Conservation (phyloP, 2,888 invertebrate genomes). For the Acanthosoma haemorrhoidale region DNA sequence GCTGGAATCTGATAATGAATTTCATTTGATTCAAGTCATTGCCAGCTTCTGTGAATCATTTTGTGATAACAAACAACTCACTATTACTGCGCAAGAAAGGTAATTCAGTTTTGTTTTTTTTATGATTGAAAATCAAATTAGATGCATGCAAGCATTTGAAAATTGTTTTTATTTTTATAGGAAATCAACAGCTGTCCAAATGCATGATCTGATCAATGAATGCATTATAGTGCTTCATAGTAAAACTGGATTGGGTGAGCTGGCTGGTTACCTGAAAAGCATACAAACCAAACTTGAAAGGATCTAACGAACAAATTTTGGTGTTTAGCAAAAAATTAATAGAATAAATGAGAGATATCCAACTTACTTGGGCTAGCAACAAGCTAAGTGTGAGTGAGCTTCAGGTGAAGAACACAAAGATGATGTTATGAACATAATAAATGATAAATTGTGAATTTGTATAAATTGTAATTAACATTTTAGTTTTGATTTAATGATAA, state of each 20-base stretch:
- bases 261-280: constrained; percentile 52
- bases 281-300: constrained; percentile 44
- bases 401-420: too few relatives aligned
- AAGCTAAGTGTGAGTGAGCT: too few relatives aligned
- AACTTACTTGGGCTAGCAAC: not conserved
- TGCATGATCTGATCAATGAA: constrained; percentile 67
- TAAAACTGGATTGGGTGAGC: constrained; percentile 60
- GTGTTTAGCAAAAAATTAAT: not conserved
- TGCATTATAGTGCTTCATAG: constrained; percentile 71
- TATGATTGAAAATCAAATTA: not conserved
- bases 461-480: too few relatives aligned
- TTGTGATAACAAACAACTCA: constrained; percentile 57
- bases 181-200: constrained; percentile 61
- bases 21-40: constrained; percentile 74
- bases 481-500: too few relatives aligned
- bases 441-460: too few relatives aligned
- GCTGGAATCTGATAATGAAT: constrained; percentile 77
- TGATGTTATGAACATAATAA: too few relatives aligned
- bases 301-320: constrained; percentile 32
- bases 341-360: not conserved
- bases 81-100: constrained; percentile 49
- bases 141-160: not conserved
- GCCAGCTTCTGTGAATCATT: constrained; percentile 66
- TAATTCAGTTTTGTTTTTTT: not conserved
- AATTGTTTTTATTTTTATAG: constrained; percentile 48